phyloP scores from a whole-genome alignment of 1,140 invertebrate genomes.

The Cydia amplana region DNA sequence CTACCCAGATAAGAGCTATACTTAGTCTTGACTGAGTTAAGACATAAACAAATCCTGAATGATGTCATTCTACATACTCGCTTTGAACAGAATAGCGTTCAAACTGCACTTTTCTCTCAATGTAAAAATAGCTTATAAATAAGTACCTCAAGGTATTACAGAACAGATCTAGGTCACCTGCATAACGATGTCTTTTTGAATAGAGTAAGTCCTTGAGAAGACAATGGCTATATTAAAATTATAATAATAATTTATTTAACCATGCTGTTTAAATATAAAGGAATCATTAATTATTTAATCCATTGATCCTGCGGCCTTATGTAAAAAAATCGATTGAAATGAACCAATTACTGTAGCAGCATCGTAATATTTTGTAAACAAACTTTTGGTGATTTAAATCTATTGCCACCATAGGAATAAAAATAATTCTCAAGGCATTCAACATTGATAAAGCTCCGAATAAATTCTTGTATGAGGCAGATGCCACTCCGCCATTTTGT shows the following conservation, averaged over 20 bases:
- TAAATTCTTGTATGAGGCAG: conserved; percentile 21
- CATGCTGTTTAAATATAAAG: too few species aligned
- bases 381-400: conserved; percentile 29
- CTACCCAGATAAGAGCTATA: neutral
- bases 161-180: conserved; percentile 56
- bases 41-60: neutral
- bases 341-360: neutral
- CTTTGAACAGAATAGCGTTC: conserved; percentile 23
- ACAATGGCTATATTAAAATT: too few species aligned
- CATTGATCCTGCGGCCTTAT: neutral
- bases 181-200: conserved; percentile 30
- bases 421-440: conserved; percentile 2
- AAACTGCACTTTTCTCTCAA: conserved; percentile 44
- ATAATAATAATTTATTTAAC: too few species aligned
- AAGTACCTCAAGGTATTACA: conserved; percentile 43
- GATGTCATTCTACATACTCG: neutral
- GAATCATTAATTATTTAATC: too few species aligned
- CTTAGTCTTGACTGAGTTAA: neutral
- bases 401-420: conserved; percentile 36
- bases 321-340: neutral
- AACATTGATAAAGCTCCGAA: neutral
- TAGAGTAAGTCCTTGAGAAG: too few species aligned
- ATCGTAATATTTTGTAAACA: conserved; percentile 29
- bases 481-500: conserved; percentile 51
- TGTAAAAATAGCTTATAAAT: conserved; percentile 45